Percentiles rank a stretch among this genome's conserved stretches.
phyloP scores from a whole-genome alignment of 2,113 vertebrate genomes.

The Helogale parvula region DNA sequence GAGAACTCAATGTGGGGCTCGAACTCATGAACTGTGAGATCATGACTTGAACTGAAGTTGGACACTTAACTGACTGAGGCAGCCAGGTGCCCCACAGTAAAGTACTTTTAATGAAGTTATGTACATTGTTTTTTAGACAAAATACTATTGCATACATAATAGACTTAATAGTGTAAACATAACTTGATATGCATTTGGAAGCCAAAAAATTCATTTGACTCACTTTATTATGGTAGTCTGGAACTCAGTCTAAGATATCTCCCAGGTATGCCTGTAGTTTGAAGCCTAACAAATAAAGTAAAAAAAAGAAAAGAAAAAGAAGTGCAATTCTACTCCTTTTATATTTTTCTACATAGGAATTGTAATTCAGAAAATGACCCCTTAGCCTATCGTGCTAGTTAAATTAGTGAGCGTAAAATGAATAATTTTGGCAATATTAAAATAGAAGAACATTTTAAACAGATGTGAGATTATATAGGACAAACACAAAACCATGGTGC shows the following conservation, averaged over 20 bases:
- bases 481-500: not conserved
- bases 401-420: not conserved
- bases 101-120: not conserved
- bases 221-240: not conserved
- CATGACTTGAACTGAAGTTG: too few relatives aligned
- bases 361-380: not conserved
- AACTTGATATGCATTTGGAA: not conserved
- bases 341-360: not conserved
- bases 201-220: not conserved
- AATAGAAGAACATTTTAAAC: not conserved
- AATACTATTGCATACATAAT: not conserved
- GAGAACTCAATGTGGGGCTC: too few relatives aligned
- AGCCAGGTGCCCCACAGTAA: not conserved
- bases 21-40: too few relatives aligned
- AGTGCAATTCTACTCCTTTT: not conserved
- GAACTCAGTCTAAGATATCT: not conserved
- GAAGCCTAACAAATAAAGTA: not conserved
- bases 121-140: not conserved
- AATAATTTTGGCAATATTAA: not conserved
- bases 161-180: not conserved
- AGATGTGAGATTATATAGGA: not conserved
- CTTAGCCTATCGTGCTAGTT: not conserved
- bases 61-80: too few relatives aligned
- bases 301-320: not conserved
- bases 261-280: not conserved